These are phyloP conservation scores for Delia radicum DNA, from an alignment of 1,140 invertebrate genomes.

Conservation along the genomic window DNA sequence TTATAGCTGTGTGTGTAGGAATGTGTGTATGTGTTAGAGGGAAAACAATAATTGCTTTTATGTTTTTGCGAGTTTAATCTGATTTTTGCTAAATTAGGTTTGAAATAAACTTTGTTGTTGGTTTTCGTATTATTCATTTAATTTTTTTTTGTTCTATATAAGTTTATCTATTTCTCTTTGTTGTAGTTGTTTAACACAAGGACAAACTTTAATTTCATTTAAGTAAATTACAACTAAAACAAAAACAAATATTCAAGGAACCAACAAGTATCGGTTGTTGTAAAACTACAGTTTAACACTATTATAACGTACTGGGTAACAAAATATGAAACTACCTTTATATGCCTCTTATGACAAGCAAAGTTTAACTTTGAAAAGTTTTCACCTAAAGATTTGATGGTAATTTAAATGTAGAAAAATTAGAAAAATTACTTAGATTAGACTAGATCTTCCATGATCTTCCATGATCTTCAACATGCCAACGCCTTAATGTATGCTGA, in stretches of 20 bases:
- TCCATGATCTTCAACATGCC: no score
- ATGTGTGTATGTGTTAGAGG: neutral
- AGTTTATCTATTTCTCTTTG: conserved; percentile 1
- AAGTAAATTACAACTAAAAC: neutral
- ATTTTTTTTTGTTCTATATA: neutral
- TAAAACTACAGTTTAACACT: no score
- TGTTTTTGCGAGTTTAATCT: conserved; percentile 1
- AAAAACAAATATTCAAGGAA: neutral
- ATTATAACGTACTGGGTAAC: no score
- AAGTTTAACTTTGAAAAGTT: no score
- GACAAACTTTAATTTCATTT: conserved; percentile 2
- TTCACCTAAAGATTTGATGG: no score
- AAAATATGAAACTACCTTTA: no score
- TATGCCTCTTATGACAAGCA: no score
- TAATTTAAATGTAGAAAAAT: no score
- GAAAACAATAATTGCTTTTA: conserved; percentile 4
- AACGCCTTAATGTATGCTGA: no score
- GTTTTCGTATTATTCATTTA: neutral
- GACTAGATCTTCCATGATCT: no score
- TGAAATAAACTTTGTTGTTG: neutral
- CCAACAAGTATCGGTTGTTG: neutral
- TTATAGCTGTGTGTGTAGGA: neutral
- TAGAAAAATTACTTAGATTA: no score
- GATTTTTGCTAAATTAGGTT: conserved; percentile 4
- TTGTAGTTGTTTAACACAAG: neutral